These are phyloP conservation scores for Sebastes kiyomatsui DNA, from an alignment of 2,797 vertebrate species.

Conservation along the genomic window DNA sequence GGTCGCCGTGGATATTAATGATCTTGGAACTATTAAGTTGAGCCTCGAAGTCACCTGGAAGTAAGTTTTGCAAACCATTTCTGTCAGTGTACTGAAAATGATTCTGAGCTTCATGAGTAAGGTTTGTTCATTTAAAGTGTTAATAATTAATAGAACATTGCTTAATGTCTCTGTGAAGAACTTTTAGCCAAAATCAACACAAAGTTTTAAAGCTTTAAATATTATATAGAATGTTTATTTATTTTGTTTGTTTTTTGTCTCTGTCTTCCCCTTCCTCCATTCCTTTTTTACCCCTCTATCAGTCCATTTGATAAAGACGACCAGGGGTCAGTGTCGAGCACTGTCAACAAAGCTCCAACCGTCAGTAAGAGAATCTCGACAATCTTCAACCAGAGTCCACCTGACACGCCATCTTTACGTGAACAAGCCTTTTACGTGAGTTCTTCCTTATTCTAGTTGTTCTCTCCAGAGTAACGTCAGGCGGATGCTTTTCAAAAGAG, in stretches of 20 bases:
- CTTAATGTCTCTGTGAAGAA: neutral
- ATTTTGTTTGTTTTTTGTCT: neutral
- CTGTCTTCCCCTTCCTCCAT: neutral
- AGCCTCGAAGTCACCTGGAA: constrained; percentile 97
- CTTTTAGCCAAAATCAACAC: neutral
- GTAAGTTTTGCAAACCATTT: constrained; percentile 78
- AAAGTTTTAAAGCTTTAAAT: neutral
- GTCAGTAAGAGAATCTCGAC: constrained; percentile 94
- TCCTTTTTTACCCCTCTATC: neutral
- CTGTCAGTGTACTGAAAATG: neutral
- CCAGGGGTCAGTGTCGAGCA: constrained; percentile 87
- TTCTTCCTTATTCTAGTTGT: neutral
- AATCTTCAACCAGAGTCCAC: constrained; percentile 92
- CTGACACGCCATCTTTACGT: constrained; percentile 91
- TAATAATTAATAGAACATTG: neutral
- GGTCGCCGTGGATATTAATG: constrained; percentile 97
- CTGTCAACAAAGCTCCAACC: constrained; percentile 89
- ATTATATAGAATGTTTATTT: neutral
- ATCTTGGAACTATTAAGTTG: constrained; percentile 96
- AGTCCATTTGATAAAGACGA: constrained; percentile 98
- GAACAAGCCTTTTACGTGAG: constrained; percentile 92
- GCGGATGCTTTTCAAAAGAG: neutral
- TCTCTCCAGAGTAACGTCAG: neutral
- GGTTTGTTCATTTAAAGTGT: neutral
- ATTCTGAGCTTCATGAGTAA: neutral